Base-by-base conservation (phyloP, 2,888 invertebrate species). In the Drosophila neonasuta region DNA sequence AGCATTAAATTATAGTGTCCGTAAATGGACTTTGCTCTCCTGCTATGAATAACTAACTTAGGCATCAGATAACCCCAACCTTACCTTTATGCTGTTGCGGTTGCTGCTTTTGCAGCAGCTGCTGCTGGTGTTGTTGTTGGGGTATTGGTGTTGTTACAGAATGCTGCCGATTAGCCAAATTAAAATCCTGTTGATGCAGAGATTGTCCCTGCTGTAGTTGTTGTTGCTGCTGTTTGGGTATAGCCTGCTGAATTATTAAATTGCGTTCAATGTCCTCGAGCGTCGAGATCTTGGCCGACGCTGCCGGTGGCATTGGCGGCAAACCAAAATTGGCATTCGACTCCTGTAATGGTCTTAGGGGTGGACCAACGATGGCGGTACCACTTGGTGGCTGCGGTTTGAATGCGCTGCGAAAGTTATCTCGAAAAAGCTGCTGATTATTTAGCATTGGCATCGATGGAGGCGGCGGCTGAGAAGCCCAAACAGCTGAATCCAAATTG, bases 401-500 rank as follows among this genome's bases (percentile, higher is more conserved):
- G 69, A 89, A 85, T 2, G 90, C 88, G 59, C 85, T 83, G 17
- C 86, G 79, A 73, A 89, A 87, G 57, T 86, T 81, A 32, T 88
- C 86, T 3, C 88, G 88, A 51, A 90, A 74, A 74, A 89, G 84
- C 42, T 84, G 79, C 30, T 88, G 87, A 62, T 88, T 88, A 20
- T 79, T 85, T 1, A 80, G 57, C 39, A 72, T 49, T 9, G 73
- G 59, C 13, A 44, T 30, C 36, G 36, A 6, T 11, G 36, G 11
- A 4, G 32, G 32, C 9, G 32, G 36, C 9, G 72, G 79, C 34
- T 77, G 77, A 5, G 85, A 75, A 24, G 91, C 90, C 92, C 92
- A 92, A 13, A 92, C 92, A 46, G 91, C 91, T 0, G 92, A 91
- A 77, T 91, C 90, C 54, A 90, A 74, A 55, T 85, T 88, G n/a